These are phyloP conservation scores for Hippopotamyrus pictus DNA, from an alignment of 2,797 vertebrate genomes.

Conservation along the genomic window DNA sequence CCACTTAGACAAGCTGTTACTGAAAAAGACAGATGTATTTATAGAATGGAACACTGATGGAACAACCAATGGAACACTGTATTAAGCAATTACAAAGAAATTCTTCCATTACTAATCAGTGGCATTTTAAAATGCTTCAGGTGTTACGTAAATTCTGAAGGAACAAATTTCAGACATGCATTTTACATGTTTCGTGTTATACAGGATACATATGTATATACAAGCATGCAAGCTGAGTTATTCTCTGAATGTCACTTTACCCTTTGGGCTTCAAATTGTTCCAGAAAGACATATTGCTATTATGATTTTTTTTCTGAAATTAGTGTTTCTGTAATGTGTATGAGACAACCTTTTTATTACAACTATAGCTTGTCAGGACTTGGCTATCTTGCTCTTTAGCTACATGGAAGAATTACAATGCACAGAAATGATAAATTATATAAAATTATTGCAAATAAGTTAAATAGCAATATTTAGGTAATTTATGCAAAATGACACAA, in stretches of 20 bases:
- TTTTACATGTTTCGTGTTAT: not conserved
- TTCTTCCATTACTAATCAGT: not conserved
- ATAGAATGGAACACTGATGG: not conserved
- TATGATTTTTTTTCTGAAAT: not conserved
- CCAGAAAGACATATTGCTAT: not conserved
- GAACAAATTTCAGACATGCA: not conserved
- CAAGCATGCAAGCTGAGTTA: not conserved
- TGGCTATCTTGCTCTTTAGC: not conserved
- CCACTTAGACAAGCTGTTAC: not conserved
- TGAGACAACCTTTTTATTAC: not conserved
- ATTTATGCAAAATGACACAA: not conserved
- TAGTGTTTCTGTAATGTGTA: not conserved
- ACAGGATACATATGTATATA: not conserved
- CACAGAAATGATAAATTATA: not conserved
- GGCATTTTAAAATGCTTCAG: not conserved
- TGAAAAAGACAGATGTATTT: not conserved
- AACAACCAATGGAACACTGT: not conserved
- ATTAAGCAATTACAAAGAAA: not conserved
- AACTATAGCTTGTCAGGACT: not conserved
- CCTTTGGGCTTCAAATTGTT: not conserved
- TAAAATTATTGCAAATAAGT: not conserved
- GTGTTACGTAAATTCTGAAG: not conserved
- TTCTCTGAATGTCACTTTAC: not conserved
- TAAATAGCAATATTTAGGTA: not conserved
- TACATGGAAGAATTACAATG: not conserved